Base-by-base conservation (phyloP, 1,140 invertebrate genomes). In the Drosophila santomea region DNA sequence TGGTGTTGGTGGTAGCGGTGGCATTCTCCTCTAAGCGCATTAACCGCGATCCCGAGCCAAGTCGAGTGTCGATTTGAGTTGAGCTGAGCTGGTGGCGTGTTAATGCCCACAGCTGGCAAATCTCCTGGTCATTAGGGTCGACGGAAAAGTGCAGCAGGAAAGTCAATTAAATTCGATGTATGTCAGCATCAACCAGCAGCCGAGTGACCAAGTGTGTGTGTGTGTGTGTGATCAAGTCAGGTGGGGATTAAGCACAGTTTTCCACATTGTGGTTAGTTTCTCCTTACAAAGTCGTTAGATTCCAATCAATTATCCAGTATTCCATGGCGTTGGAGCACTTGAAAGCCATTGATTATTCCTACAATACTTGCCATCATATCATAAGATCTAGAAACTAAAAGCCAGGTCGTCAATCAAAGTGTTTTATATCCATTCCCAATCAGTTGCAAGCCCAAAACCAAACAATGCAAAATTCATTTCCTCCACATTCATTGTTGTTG, bases 51-150 rank as follows among this genome's bases (percentile, higher is more conserved):
- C 74, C 73, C 52, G 15, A 35, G 28, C 41, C 44, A 36, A 54
- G 44, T 48, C 28, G 57, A 45, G 43, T 45, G 44, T 48, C 41
- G 57, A 60, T 43, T 20, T 15, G 48, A 28, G 58, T 50, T 52
- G 50, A 36, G 50, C 41, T 45, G 66, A 45, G 38, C 48, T 55
- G 58, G 59, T 51, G 56, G 45, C 61, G 57, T 74, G 62, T 44
- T 67, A 61, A 60, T 72, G 71, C 47, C 62, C 66, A 71, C 83
- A 82, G 83, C 75, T 79, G 79, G 79, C 71, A 62, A 88, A 79
- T 79, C 66, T 83, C 72, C 61, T 48, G 69, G 82, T 80, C 74
- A 85, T 85, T 85, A 81, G 69, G 81, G 78, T 20, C 55, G 14
- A 44, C 50, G 69, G 52, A 52, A 80, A 58, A 64, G 47, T 66